Evolutionary conservation across 2,797 vertebrate genomes (phyloP).

Genomic region (Antrozous pallidus): DNA sequence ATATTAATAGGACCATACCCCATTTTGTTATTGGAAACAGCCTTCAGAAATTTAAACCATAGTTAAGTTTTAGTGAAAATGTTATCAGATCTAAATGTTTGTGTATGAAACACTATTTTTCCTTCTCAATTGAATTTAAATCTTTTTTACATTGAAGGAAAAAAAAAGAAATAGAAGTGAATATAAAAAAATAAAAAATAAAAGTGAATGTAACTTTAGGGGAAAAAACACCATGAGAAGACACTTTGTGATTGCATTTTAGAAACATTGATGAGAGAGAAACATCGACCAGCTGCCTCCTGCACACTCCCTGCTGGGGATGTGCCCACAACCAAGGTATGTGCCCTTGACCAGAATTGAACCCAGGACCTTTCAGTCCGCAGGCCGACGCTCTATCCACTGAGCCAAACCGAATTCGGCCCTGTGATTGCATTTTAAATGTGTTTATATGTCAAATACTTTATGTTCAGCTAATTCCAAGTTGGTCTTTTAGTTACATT

Average conservation of each 20-base stretch:
- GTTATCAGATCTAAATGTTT: neutral
- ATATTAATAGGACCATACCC: slow-evolving; percentile 52
- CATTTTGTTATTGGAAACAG: slow-evolving; percentile 39
- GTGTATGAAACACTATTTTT: neutral
- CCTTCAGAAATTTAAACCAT: slow-evolving; percentile 31
- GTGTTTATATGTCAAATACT: neutral
- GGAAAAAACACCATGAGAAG: neutral
- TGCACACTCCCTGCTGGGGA: no score
- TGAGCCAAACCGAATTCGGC: no score
- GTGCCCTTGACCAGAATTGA: no score
- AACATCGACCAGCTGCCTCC: no score
- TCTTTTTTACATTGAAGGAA: neutral
- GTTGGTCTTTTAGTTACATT: neutral
- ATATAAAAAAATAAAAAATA: no score
- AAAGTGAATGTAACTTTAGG: no score
- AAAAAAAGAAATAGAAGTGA: no score
- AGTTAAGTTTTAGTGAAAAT: slow-evolving; percentile 31
- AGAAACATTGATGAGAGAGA: no score
- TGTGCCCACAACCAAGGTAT: no score
- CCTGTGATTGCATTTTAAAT: no score
- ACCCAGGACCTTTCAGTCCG: no score
- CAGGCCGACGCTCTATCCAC: no score
- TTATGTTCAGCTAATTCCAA: neutral
- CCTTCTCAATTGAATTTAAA: neutral
- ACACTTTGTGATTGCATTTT: neutral